Evolutionary conservation across 2,113 vertebrate genomes (phyloP).

Genomic region (Noctilio leporinus): DNA sequence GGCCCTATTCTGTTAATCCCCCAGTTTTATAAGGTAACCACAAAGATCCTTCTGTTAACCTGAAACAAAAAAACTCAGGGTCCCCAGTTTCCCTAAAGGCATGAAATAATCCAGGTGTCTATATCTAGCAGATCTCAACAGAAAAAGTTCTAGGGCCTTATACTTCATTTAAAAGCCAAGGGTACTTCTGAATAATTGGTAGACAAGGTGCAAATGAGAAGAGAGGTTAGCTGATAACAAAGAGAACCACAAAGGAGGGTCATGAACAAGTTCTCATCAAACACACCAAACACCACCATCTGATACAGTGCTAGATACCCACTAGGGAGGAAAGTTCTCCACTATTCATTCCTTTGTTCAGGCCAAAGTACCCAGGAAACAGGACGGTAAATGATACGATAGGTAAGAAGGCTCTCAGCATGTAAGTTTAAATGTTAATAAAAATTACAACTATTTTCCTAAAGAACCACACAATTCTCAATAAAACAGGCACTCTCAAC

Average conservation of each 20-base stretch:
- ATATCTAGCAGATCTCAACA: not conserved
- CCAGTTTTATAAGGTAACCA: constrained; percentile 24
- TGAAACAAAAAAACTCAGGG: constrained; percentile 30
- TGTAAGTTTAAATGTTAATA: constrained; percentile 32
- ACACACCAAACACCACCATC: not conserved
- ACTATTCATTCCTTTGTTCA: not conserved
- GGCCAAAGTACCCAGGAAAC: not conserved
- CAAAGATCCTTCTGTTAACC: constrained; percentile 29
- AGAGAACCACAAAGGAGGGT: not conserved
- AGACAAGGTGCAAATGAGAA: not conserved
- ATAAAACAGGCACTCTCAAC: constrained; percentile 19
- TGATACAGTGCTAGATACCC: not conserved
- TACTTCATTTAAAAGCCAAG: constrained; percentile 22
- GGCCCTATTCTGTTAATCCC: not conserved
- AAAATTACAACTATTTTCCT: constrained; percentile 28
- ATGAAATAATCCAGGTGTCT: constrained; percentile 55
- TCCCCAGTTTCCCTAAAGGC: constrained; percentile 40
- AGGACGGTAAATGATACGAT: not conserved
- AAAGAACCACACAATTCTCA: not conserved
- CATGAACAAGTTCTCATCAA: constrained; percentile 3
- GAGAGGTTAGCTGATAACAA: not conserved
- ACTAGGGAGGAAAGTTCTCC: not conserved
- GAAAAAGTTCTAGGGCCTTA: constrained; percentile 9
- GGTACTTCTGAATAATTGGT: constrained; percentile 20
- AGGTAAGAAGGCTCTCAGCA: not conserved